Evolutionary conservation across 2,888 invertebrate genomes (phyloP).

Genomic region (Petrolisthes manimaculis): DNA sequence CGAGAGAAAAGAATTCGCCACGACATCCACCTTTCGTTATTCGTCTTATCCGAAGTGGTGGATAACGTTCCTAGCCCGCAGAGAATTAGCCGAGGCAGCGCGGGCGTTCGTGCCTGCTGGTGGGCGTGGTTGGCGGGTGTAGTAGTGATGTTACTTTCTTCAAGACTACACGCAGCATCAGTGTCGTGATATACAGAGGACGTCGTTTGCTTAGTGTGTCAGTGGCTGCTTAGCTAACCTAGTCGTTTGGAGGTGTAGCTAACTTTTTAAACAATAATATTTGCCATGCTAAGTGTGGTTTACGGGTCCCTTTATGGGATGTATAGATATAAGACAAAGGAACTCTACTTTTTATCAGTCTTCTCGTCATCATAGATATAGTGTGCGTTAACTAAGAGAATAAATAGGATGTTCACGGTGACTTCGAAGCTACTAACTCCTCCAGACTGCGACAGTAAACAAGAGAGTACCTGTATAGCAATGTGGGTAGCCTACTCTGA

Average conservation of each 20-base stretch:
- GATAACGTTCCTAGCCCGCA: constrained; percentile 62
- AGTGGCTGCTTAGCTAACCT: constrained; percentile 20
- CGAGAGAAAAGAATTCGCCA: constrained; percentile 52
- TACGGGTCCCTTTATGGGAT: constrained; percentile 10
- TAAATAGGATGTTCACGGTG: too few species aligned
- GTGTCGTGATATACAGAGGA: constrained; percentile 36
- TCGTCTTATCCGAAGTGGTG: constrained; percentile 61
- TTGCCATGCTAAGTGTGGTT: constrained; percentile 8
- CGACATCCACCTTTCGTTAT: constrained; percentile 62
- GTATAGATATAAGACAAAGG: constrained; percentile 14
- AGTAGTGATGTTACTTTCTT: neutral
- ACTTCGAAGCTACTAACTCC: too few species aligned
- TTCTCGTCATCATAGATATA: neutral
- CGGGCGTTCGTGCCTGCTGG: constrained; percentile 31
- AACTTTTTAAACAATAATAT: neutral
- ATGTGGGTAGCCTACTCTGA: too few species aligned
- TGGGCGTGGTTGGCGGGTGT: constrained; percentile 34
- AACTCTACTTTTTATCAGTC: neutral
- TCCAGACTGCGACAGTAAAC: too few species aligned
- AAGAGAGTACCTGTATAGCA: too few species aligned
- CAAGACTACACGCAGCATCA: neutral
- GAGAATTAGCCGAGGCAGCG: constrained; percentile 39
- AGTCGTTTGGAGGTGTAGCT: neutral
- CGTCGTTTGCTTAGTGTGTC: neutral
- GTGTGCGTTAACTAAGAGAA: neutral